Evolutionary conservation across 1,140 invertebrate species (phyloP), one percentile per base, ranked within the genome.

Genomic region (Myzus persicae): DNA sequence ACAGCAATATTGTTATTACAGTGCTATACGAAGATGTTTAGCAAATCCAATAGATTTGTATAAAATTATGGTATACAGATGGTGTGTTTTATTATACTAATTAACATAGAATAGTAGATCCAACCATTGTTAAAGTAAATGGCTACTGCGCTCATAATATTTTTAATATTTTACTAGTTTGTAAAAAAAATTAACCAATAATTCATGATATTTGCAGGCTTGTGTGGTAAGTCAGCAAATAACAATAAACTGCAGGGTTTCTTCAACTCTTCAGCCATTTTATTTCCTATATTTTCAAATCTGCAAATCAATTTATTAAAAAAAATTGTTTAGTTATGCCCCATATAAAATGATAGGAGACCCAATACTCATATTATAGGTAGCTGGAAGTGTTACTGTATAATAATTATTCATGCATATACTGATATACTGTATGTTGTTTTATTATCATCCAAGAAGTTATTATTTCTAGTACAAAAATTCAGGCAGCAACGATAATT

Each of bases 1-100:
- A 90, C 51, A n/a, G 31, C 89, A 42, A 89, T 51, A 89, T 90
- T 42, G 36, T 90, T 90, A n/a, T 90, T 90, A 59, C 67, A 44
- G 40, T 90, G 31, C 1, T 67, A n/a, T n/a, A 42, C 38, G 18
- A 38, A 67, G 20, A 90, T 54, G 24, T 90, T 90, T 90, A 18
- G 54, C 51, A 67, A 90, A 90, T 67, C 20, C 67, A 90, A 67
- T 90, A 40, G 26, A 90, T 67, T 59, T 67, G 36, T 90, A 42
- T 90, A 90, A 11, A 31, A 90, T 40, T 90, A 90, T 90, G 38
- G 18, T 51, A 51, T 51, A 89, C 48, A 51, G n/a, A 22, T 4
- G 14, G 84, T 26, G 2, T 44, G 2, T n/a, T 87, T 46, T n/a
- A 46, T 46, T 8, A n/a, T 46, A 76, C 31, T 36, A 46, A 88